Conservation (phyloP, 1,140 invertebrate genomes). For the Gerris buenoi region DNA sequence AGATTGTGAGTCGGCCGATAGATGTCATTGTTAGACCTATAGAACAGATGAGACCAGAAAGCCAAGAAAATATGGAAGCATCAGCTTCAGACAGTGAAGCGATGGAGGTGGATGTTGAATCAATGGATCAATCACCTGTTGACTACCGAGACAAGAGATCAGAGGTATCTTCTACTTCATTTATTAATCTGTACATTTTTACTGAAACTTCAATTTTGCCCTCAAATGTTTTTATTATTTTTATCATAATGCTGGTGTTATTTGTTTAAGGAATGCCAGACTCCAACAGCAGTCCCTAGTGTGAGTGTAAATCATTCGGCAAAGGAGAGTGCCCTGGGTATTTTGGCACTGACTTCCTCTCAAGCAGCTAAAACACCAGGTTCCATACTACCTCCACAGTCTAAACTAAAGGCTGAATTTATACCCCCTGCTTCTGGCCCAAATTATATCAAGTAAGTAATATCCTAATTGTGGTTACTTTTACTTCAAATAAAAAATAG, state of each 20-base stretch:
- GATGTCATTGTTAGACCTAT: no score
- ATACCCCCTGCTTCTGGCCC: conserved; percentile 31
- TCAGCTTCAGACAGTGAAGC: not conserved
- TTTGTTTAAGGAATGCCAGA: no score
- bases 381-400: conserved; percentile 8
- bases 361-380: conserved; percentile 1
- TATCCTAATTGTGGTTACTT: no score
- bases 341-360: conserved; percentile 12
- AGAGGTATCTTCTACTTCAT: no score
- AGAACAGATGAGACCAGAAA: no score
- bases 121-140: not conserved
- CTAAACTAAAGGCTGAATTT: conserved; percentile 33
- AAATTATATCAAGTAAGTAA: not conserved
- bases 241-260: no score
- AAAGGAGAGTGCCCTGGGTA: conserved; percentile 17
- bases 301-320: not conserved
- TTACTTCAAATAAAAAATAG: no score
- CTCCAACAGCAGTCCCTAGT: no score
- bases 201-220: no score
- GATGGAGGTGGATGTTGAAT: not conserved
- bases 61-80: not conserved
- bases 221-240: no score
- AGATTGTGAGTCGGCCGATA: no score
- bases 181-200: no score
- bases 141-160: not conserved